These are phyloP conservation scores for Heterohyrax brucei DNA, from an alignment of 2,797 vertebrate species.

Conservation along the genomic window DNA sequence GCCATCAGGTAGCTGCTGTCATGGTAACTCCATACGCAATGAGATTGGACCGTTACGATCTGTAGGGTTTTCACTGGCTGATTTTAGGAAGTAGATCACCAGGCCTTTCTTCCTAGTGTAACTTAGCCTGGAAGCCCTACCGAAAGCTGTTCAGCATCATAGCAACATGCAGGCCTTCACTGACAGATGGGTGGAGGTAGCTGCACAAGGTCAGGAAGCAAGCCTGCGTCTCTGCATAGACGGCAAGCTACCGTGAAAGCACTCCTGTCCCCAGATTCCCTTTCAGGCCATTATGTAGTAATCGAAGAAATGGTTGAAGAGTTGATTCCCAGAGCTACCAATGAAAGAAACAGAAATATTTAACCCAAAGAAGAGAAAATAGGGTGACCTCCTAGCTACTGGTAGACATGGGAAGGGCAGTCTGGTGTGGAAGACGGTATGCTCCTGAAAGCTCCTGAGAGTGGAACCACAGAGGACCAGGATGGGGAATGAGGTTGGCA, in stretches of 20 bases:
- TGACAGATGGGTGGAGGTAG: background rate
- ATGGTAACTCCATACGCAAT: background rate
- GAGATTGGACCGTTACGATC: background rate
- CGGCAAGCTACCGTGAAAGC: background rate
- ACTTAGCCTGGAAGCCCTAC: background rate
- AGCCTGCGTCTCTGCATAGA: background rate
- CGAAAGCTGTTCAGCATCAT: background rate
- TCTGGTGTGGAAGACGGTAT: background rate
- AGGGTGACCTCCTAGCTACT: background rate
- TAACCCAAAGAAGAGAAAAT: background rate
- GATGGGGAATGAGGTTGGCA: background rate
- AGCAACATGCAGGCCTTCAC: background rate
- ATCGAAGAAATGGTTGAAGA: conserved; percentile 55
- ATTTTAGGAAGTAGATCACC: background rate
- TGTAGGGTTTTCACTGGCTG: background rate
- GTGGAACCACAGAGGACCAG: background rate
- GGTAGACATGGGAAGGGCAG: background rate
- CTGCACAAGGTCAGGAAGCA: background rate
- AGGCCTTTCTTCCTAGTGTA: background rate
- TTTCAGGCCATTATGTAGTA: conserved; percentile 13
- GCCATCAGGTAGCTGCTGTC: background rate
- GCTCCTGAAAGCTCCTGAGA: background rate
- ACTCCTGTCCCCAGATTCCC: background rate
- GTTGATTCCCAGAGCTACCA: background rate
- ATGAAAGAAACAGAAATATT: background rate